Base-by-base conservation (phyloP, 1,140 invertebrate species). In the Ruditapes philippinarum region DNA sequence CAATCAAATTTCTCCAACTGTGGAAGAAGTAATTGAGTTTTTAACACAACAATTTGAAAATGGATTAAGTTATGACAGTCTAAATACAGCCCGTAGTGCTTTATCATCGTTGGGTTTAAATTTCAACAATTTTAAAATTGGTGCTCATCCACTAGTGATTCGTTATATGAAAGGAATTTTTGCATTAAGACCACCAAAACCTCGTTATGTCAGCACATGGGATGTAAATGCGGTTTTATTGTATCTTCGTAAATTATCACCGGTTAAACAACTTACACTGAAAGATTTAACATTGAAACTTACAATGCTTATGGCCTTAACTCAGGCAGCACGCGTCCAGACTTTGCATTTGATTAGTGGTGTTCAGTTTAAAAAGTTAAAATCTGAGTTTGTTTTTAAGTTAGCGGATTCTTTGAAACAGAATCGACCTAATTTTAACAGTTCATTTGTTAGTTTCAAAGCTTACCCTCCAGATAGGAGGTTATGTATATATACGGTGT, bases 1-100 rank as follows among this genome's bases (percentile, higher is more conserved):
- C 36, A 17, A 7, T 57, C 9, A 17, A 51, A 5, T 80, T 80
- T 14, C 42, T 80, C 45, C 49, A 54, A 25, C 42, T 80, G 17
- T 80, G 76, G 36, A 54, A 81, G 7, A 81, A 36, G 78, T 81
- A 40, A 81, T 81, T 54, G 78, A 81, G 36, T 91, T 68, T 68
- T 85, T 91, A 19, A 83, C 79, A 25, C 0, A 31, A 14, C 65
- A 89, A 5, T 86, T 76, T 73, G 4, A 91, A 3, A 57, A 51
- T 33, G 82, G 76, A 12, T 74, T 88, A 57, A 57, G 49, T 4
- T 68, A 89, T 83, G 70, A 62, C 49, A 9, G 54, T 12, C 17
- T 88, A 40, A 89, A 89, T 51, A 84, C 60, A 33, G 45, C 87
- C 28, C 12, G 87, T 36, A 28, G 40, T 31, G 28, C 57, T 12